Percentiles rank a stretch among this genome's conserved stretches.
Conservation (phyloP, 2,888 invertebrate species). For the Macrophya alboannulata region DNA sequence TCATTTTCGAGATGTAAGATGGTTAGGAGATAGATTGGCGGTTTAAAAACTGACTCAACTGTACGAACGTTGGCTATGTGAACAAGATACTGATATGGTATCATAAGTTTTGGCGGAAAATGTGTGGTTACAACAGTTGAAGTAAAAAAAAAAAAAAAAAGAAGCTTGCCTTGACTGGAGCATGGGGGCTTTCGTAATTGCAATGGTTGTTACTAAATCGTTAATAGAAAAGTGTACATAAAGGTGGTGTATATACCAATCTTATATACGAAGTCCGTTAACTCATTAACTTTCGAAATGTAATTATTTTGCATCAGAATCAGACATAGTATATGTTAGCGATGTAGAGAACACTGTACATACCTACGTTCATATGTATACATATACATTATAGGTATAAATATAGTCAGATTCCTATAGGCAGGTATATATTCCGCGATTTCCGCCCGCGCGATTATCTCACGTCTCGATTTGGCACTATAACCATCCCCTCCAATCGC, state of each 20-base stretch:
- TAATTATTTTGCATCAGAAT: constrained; percentile 15
- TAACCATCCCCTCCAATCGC: constrained; percentile 16
- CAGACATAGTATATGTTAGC: not conserved
- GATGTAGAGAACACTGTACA: not conserved
- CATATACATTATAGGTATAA: not conserved
- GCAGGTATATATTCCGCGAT: constrained; percentile 32
- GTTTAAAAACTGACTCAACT: not conserved
- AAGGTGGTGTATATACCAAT: not conserved
- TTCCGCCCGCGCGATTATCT: constrained; percentile 53
- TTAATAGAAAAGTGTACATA: not conserved
- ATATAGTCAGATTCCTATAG: not conserved
- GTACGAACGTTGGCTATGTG: not conserved
- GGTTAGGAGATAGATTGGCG: not conserved
- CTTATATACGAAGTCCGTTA: not conserved
- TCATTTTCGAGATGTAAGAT: too few species aligned
- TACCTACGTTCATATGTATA: too few species aligned
- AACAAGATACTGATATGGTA: not conserved
- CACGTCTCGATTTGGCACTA: constrained; percentile 53
- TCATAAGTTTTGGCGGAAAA: constrained; percentile 14
- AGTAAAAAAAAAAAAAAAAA: too few species aligned
- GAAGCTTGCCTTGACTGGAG: not conserved
- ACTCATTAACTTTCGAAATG: constrained; percentile 30
- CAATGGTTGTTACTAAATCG: constrained; percentile 29
- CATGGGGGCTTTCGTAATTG: not conserved
- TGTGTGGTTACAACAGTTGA: too few species aligned